Conservation (phyloP, 1,140 invertebrate species). For the Neodiprion fabricii region DNA sequence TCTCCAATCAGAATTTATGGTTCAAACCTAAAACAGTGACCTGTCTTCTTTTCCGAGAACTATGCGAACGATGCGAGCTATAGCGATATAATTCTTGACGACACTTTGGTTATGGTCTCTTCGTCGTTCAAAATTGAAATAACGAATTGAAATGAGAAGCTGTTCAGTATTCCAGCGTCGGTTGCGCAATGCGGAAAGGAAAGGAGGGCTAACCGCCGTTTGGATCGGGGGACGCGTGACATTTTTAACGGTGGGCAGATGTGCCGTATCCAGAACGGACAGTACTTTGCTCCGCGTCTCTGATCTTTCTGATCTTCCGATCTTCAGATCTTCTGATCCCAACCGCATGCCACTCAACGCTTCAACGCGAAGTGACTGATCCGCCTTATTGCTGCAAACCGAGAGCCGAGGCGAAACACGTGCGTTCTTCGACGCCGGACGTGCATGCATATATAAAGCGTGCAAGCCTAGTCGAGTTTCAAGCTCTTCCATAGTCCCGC, state of each 20-base stretch:
- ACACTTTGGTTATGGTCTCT: too few relatives aligned
- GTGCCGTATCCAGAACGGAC: constrained; percentile 1
- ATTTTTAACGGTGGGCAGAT: not conserved
- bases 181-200: too few relatives aligned
- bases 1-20: too few relatives aligned
- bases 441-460: not conserved
- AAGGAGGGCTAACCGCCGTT: too few relatives aligned
- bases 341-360: constrained; percentile 1
- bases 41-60: too few relatives aligned
- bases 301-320: constrained; percentile 2
- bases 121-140: too few relatives aligned
- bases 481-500: not conserved
- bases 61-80: too few relatives aligned
- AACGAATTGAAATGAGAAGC: too few relatives aligned
- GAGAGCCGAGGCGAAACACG: not conserved
- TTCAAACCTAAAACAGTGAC: too few relatives aligned
- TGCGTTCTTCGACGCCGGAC: not conserved
- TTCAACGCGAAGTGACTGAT: not conserved
- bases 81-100: too few relatives aligned
- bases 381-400: not conserved
- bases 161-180: too few relatives aligned
- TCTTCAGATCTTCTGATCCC: constrained; percentile 5
- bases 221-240: not conserved
- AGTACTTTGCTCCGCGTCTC: not conserved
- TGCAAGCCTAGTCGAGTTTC: not conserved